Percentiles rank a stretch among this genome's conserved stretches.
Conservation (phyloP, 2,888 invertebrate genomes). For the Neoascia interrupta region DNA sequence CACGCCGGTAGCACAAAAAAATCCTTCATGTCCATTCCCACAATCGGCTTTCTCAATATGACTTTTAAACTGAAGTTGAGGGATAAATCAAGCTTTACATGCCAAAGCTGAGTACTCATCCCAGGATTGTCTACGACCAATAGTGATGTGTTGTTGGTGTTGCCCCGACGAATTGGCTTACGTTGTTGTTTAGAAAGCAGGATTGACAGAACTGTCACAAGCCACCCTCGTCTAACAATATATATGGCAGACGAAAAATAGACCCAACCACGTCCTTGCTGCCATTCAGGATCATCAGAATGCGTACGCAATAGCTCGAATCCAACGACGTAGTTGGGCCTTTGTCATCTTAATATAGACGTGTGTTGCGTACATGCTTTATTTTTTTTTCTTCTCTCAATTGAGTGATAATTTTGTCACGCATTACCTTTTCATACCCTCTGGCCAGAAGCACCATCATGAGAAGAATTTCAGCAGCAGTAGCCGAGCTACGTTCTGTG, state of each 20-base stretch:
- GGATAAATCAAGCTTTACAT: conserved; percentile 45
- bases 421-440: conserved; percentile 53
- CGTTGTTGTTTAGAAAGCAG: conserved; percentile 41
- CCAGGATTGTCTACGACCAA: conserved; percentile 18
- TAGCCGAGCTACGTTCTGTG: not conserved
- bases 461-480: not conserved
- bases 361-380: not conserved
- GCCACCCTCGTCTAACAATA: too few species aligned
- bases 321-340: conserved; percentile 43
- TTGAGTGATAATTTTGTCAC: conserved; percentile 62
- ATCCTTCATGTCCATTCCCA: not conserved
- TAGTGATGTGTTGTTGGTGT: not conserved
- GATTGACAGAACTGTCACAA: too few species aligned
- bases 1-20: conserved; percentile 31
- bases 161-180: conserved; percentile 43
- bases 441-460: conserved; percentile 11
- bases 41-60: conserved; percentile 21
- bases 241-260: conserved; percentile 13
- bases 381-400: conserved; percentile 14
- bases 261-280: conserved; percentile 9
- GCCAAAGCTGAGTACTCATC: conserved; percentile 23
- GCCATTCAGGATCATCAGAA: conserved; percentile 18
- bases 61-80: not conserved
- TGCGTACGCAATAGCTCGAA: conserved; percentile 37
- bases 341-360: conserved; percentile 34